Percentiles rank a stretch among this genome's conserved stretches.
Conservation (phyloP, 2,113 vertebrate species). For the Aythya baeri region DNA sequence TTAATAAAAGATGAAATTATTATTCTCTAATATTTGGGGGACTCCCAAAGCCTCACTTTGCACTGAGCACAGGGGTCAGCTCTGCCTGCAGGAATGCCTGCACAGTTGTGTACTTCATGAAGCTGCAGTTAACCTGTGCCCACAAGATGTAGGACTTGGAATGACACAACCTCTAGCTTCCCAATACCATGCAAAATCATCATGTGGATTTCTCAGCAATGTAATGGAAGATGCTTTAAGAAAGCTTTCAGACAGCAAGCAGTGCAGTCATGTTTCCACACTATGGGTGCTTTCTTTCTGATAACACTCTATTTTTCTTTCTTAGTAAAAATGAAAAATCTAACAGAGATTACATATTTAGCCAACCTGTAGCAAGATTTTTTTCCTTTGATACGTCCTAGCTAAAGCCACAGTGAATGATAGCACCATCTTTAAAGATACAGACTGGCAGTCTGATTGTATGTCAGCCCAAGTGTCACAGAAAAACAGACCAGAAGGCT, state of each 20-base stretch:
- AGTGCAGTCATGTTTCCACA: fast-evolving
- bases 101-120: not conserved
- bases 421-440: not conserved
- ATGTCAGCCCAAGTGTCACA: not conserved
- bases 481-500: not conserved
- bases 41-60: not conserved
- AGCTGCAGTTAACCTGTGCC: fast-evolving
- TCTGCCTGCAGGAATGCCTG: fast-evolving
- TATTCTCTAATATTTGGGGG: not conserved
- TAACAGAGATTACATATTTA: not conserved
- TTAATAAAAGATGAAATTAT: not conserved
- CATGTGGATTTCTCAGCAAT: not conserved
- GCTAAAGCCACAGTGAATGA: not conserved
- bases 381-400: not conserved
- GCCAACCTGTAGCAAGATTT: not conserved
- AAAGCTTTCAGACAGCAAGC: not conserved
- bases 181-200: not conserved
- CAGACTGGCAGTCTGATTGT: not conserved
- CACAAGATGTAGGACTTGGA: not conserved
- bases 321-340: not conserved
- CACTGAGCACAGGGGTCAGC: not conserved
- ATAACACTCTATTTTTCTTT: not conserved
- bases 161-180: not conserved
- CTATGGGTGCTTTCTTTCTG: not conserved
- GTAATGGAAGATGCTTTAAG: not conserved